phyloP scores from a whole-genome alignment of 1,140 invertebrate genomes.

The Trachymyrmex septentrionalis region DNA sequence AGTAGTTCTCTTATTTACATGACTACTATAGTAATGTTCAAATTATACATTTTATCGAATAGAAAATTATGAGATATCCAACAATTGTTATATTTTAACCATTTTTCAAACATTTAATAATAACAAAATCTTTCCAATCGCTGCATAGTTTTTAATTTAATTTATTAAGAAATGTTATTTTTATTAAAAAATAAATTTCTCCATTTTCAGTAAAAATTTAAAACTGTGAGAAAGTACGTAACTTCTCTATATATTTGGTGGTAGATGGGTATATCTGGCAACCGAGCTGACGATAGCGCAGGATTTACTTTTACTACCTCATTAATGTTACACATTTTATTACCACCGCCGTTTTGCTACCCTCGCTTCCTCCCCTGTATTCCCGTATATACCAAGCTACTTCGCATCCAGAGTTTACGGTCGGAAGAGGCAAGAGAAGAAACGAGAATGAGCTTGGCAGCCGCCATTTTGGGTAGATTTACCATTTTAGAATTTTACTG shows the following conservation, averaged over 20 bases:
- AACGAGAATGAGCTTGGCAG: conserved; percentile 28
- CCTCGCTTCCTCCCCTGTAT: conserved; percentile 66
- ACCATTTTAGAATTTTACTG: conserved; percentile 22
- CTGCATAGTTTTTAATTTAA: neutral
- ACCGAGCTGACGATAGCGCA: conserved; percentile 77
- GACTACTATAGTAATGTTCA: neutral
- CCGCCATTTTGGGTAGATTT: too few species aligned
- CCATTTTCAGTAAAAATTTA: neutral
- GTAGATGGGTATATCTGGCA: conserved; percentile 29
- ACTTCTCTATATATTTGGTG: conserved; percentile 8
- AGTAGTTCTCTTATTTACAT: neutral
- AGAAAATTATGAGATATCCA: conserved; percentile 12
- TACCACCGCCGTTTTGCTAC: conserved; percentile 75
- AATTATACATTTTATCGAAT: neutral
- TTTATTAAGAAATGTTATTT: neutral
- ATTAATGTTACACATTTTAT: conserved; percentile 85
- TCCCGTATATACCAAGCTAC: conserved; percentile 68
- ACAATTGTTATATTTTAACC: neutral
- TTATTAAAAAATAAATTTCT: neutral
- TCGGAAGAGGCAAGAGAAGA: conserved; percentile 63
- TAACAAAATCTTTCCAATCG: neutral
- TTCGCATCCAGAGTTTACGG: conserved; percentile 77
- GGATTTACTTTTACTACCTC: conserved; percentile 84
- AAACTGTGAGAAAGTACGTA: neutral
- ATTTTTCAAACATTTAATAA: conserved; percentile 1